Base-by-base conservation (phyloP, 2,888 invertebrate species). In the Mechanitis mazaeus region DNA sequence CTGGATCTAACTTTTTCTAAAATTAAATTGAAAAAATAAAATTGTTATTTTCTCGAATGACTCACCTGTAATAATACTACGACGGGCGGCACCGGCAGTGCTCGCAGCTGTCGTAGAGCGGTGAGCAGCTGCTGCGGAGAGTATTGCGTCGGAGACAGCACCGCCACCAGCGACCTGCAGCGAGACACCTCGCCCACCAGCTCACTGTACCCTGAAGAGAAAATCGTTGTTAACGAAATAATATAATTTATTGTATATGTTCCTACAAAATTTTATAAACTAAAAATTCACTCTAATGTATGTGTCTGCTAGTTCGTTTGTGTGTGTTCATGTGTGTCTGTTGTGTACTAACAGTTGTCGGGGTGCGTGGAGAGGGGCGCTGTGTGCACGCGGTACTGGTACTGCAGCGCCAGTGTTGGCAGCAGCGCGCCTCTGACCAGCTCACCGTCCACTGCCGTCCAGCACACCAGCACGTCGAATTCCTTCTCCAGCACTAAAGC, bases 401-500 rank as follows among this genome's bases (percentile, higher is more conserved):
- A 93, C 75, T 92, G 92, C 62, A 90, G 87, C 69, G 93, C 90
- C 61, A 94, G 83, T 1, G 92, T 93, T 0, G 93, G 92, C 68
- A 93, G 80, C 67, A 94, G 77, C 56, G 92, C 92, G 55, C 93
- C 93, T 58, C 93, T 83, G 1, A 92, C 93, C 71, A 94, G 78
- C 74, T 91, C 92, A 1, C 91, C 87, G 82, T 94, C 94, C 71
- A 92, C 92, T 61, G 88, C 89, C 66, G 93, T 92, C 84, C 93
- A 83, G 86, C 92, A 73, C 55, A 94, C 92, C 57, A 94, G 76
- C 65, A 93, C 93, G 79, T 94, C 94, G 80, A 91, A 92, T 71
- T 91, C 91, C 68, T 89, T 90, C 69, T 89, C 87, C 47, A 89
- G 64, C 54, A 88, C 89, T 90, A 75, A 28, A 55, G 63, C 33